phyloP scores from a whole-genome alignment of 2,888 invertebrate genomes.

The Trichogramma dendrolimi region DNA sequence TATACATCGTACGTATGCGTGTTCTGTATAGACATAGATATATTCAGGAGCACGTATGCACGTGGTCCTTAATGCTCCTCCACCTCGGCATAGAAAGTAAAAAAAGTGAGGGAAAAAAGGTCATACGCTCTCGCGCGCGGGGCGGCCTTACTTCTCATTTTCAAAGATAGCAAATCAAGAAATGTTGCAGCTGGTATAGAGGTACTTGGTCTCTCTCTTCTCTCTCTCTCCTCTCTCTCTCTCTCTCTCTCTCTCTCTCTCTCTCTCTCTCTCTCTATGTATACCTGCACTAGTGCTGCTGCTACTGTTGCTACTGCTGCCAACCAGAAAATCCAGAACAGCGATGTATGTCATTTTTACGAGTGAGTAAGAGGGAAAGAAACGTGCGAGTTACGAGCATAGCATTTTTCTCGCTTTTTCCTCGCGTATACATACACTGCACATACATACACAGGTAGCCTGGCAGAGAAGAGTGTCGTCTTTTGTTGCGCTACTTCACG shows the following conservation, averaged over 20 bases:
- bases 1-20: too few species aligned
- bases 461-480: conserved; percentile 12
- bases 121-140: conserved; percentile 11
- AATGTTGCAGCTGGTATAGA: conserved; percentile 13
- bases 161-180: conserved; percentile 31
- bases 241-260: too few species aligned
- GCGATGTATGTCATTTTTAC: conserved; percentile 30
- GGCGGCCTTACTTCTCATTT: conserved; percentile 26
- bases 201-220: neutral
- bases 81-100: too few species aligned
- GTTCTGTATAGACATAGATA: too few species aligned
- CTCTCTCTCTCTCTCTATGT: too few species aligned
- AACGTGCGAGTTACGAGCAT: conserved; percentile 29
- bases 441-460: neutral
- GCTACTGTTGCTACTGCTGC: neutral
- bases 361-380: conserved; percentile 12
- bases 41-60: too few species aligned
- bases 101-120: neutral
- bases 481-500: conserved; percentile 15
- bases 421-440: neutral
- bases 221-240: too few species aligned
- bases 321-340: conserved; percentile 21
- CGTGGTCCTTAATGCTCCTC: too few species aligned
- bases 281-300: too few species aligned
- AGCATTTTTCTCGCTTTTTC: conserved; percentile 24